Evolutionary conservation across 1,140 invertebrate genomes (phyloP).

Genomic region (Tribolium castaneum): DNA sequence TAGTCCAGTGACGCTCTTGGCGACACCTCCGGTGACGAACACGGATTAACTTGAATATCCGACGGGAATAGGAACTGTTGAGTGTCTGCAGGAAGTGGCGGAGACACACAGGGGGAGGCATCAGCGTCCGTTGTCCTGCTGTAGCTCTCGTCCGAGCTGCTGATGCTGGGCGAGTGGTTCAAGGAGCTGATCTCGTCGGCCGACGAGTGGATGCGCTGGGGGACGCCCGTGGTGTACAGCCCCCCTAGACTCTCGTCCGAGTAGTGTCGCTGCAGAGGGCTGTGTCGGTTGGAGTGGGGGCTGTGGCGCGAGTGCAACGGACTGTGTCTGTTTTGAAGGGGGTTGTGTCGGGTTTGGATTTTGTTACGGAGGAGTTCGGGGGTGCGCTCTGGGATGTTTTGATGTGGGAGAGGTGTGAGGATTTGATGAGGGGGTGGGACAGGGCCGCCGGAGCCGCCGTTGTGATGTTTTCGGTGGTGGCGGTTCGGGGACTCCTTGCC

Average conservation of each 20-base stretch:
- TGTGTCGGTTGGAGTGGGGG: slow-evolving; percentile 59
- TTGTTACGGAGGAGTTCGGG: slow-evolving; percentile 56
- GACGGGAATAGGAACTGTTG: slow-evolving; percentile 72
- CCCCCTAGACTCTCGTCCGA: slow-evolving; percentile 74
- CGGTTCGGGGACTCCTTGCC: slow-evolving; percentile 62
- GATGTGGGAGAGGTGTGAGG: slow-evolving; percentile 54
- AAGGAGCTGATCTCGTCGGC: slow-evolving; percentile 83
- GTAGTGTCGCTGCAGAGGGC: slow-evolving; percentile 68
- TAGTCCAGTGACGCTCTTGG: slow-evolving; percentile 65
- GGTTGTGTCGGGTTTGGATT: slow-evolving; percentile 60
- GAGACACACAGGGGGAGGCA: slow-evolving; percentile 72
- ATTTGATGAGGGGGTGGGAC: slow-evolving; percentile 52
- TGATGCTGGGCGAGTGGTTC: slow-evolving; percentile 81
- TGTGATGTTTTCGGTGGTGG: slow-evolving; percentile 57
- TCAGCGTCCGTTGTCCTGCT: slow-evolving; percentile 78
- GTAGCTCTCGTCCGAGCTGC: slow-evolving; percentile 84
- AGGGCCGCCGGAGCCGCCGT: slow-evolving; percentile 33
- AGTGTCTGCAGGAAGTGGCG: slow-evolving; percentile 66
- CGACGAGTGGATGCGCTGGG: slow-evolving; percentile 75
- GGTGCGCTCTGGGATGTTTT: slow-evolving; percentile 52
- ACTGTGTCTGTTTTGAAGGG: slow-evolving; percentile 59
- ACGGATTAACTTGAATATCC: slow-evolving; percentile 70
- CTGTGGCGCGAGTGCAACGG: slow-evolving; percentile 59
- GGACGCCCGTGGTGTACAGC: slow-evolving; percentile 56
- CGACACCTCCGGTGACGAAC: slow-evolving; percentile 65